Conservation (phyloP, 35 echinoderm and acorn worm genomes). For the Apostichopus japonicus region DNA sequence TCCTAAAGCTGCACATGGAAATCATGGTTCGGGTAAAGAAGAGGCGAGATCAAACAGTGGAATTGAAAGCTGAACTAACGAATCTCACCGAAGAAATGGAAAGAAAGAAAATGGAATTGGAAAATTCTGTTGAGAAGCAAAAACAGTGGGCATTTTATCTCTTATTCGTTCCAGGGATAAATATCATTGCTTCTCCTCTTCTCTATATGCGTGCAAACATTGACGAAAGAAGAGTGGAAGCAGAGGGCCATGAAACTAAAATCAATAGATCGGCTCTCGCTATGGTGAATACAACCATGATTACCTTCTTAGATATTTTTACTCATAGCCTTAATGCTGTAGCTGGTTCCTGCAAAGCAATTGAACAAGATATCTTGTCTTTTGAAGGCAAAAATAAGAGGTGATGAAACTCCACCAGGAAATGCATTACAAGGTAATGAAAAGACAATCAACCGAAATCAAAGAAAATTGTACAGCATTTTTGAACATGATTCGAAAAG, state of each 20-base stretch:
- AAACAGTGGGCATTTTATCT: background rate
- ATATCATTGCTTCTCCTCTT: background rate
- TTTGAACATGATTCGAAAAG: background rate
- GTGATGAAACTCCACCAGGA: background rate
- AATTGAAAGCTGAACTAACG: background rate
- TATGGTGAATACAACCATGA: background rate
- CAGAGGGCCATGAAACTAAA: background rate
- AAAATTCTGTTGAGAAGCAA: background rate
- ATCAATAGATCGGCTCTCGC: background rate
- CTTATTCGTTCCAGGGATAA: background rate
- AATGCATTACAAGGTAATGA: constrained; percentile 42
- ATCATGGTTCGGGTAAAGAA: too few relatives aligned
- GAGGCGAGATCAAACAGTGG: background rate
- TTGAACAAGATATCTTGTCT: too few relatives aligned
- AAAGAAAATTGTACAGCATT: background rate
- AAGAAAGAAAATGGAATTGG: background rate
- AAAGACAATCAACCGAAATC: background rate
- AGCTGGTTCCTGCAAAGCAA: too few relatives aligned
- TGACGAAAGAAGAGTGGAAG: background rate
- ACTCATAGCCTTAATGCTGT: background rate
- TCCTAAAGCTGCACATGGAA: too few relatives aligned
- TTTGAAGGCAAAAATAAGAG: background rate
- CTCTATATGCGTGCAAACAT: background rate
- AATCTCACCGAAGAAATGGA: background rate
- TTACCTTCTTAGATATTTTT: background rate